phyloP scores from a whole-genome alignment of 2,888 invertebrate genomes.

The Drosophila birchii region DNA sequence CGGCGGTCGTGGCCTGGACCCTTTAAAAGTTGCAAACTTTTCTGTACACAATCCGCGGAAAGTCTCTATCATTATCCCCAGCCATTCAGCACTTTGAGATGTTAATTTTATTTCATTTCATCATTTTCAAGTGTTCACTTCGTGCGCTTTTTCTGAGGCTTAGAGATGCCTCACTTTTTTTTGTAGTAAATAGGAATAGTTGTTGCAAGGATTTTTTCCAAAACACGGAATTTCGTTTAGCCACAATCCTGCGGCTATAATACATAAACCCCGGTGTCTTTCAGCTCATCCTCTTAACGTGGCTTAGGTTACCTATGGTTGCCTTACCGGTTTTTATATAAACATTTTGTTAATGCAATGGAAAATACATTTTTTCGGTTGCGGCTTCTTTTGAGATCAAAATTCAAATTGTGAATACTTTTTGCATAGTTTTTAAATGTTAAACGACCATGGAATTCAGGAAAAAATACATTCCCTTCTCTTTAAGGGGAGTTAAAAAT shows the following conservation, averaged over 20 bases:
- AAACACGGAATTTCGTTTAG: neutral
- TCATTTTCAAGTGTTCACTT: constrained; percentile 58
- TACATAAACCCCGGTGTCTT: neutral
- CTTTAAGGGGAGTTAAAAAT: neutral
- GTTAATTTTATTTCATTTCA: constrained; percentile 65
- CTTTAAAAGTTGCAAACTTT: constrained; percentile 40
- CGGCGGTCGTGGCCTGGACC: neutral
- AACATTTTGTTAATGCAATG: neutral
- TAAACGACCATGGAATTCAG: neutral
- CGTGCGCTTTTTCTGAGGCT: constrained; percentile 59
- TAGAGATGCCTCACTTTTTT: constrained; percentile 11
- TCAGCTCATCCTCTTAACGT: neutral
- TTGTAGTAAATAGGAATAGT: constrained; percentile 11
- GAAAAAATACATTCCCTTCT: neutral
- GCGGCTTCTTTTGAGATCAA: neutral
- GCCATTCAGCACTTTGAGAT: constrained; percentile 51
- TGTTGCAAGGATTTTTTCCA: neutral
- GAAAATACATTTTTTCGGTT: neutral
- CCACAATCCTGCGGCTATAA: constrained; percentile 1
- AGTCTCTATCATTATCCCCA: constrained; percentile 26
- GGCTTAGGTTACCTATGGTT: neutral
- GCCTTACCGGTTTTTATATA: neutral
- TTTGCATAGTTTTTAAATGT: neutral
- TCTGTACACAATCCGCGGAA: constrained; percentile 16
- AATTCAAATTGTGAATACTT: neutral